phyloP scores from a whole-genome alignment of 2,888 invertebrate species.

The Limnephilus lunatus region DNA sequence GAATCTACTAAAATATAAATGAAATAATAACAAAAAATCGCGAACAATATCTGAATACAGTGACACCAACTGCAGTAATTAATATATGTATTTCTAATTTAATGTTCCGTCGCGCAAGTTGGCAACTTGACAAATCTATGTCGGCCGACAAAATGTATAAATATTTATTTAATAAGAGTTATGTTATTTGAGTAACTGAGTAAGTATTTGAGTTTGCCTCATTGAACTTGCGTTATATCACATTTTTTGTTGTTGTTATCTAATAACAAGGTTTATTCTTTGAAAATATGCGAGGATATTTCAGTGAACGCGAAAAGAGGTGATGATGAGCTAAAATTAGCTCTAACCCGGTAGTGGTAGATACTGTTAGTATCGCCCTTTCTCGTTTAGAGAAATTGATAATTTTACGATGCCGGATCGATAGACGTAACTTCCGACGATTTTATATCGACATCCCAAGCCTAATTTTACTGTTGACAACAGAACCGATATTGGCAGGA shows the following conservation, averaged over 20 bases:
- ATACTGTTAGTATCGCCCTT: too few species aligned
- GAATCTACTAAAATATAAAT: not conserved
- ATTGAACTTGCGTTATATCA: not conserved
- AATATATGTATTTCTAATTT: conserved; percentile 30
- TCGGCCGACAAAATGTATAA: conserved; percentile 39
- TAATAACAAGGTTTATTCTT: too few species aligned
- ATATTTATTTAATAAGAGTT: conserved; percentile 23
- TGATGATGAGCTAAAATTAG: too few species aligned
- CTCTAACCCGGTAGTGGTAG: too few species aligned
- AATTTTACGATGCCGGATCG: too few species aligned
- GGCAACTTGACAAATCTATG: conserved; percentile 26
- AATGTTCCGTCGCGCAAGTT: conserved; percentile 19
- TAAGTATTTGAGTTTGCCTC: not conserved
- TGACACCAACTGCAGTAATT: conserved; percentile 35
- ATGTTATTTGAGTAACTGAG: not conserved
- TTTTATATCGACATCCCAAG: too few species aligned
- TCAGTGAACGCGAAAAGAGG: too few species aligned
- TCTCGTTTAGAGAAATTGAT: too few species aligned
- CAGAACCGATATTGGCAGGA: too few species aligned
- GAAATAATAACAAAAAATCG: not conserved
- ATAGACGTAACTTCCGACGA: too few species aligned
- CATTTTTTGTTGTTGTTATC: not conserved
- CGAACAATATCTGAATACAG: conserved; percentile 8
- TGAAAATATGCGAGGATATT: too few species aligned
- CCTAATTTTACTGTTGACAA: too few species aligned